Base-by-base conservation (phyloP, 2,888 invertebrate genomes). In the Heliconius hortense region DNA sequence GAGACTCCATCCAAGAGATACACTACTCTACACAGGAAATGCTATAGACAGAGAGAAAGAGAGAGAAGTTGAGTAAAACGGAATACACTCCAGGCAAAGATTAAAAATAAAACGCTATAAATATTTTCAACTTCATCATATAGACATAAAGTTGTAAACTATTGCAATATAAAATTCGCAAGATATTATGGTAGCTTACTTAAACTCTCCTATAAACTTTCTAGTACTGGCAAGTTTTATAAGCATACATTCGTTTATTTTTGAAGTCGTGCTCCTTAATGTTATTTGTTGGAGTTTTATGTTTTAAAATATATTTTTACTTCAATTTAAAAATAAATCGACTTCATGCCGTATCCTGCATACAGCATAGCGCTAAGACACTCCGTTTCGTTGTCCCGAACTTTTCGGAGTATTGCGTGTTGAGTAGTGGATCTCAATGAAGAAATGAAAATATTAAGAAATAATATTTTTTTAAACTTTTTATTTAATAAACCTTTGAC, bases 181-280 rank as follows among this genome's bases (percentile, higher is more conserved):
- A 69, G 31, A 56, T 69, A 56, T 69, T 69, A 69, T 69, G 56
- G 56, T 24, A 56, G 56, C 56, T 69, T 24, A 56, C 69, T 56
- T 69, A 24, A 56, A 69, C 31, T 69, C 53, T n/a, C 56, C 69
- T 31, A 69, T 69, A 56, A 69, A 69, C 53, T 69, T 28, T 35
- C 69, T 31, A 43, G 39, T 66, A 31, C 56, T 35, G n/a, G n/a
- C n/a, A 31, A 68, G 53, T 53, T 68, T 68, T n/a, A 53, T 53
- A 68, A 66, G 68, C 28, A 53, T n/a, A 53, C 13, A 68, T 48
- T 28, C 28, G 68, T 28, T 68, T 53, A 68, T 68, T 68, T 68
- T 53, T 28, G 28, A 21, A 53, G 21, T 31, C 53, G 28, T 53
- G 21, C 53, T 28, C 28, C 21, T 69, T n/a, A 69, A 69, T 56